phyloP scores from a whole-genome alignment of 2,113 vertebrate genomes.

The Anser brachyrhynchus region DNA sequence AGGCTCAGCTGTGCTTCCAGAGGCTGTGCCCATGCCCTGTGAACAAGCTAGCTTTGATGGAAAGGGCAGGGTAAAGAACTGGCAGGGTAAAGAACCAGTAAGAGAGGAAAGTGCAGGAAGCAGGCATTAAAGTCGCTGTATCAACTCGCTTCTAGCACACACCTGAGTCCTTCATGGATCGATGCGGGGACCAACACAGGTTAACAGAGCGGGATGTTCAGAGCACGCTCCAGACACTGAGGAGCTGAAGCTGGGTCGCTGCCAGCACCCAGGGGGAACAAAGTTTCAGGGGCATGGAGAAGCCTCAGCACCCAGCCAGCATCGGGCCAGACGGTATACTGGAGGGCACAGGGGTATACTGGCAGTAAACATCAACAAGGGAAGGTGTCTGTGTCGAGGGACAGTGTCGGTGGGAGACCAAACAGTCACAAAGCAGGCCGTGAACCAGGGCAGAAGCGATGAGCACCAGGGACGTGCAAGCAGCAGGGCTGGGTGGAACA shows the following conservation, averaged over 20 bases:
- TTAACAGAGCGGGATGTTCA: background rate
- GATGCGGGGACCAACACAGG: background rate
- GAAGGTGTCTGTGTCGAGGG: background rate
- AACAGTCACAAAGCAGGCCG: too few species aligned
- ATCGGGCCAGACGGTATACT: rapidly evolving
- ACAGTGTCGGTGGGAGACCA: rapidly evolving
- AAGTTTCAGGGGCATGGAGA: background rate
- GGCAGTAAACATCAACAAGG: rapidly evolving
- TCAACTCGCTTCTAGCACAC: background rate
- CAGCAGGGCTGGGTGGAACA: background rate
- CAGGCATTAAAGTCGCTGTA: too few species aligned
- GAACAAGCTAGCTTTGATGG: background rate
- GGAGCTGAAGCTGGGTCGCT: background rate
- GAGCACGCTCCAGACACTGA: background rate
- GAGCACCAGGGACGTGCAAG: background rate
- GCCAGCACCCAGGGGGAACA: background rate
- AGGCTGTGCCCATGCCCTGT: background rate
- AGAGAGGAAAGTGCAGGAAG: background rate
- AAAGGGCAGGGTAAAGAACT: background rate
- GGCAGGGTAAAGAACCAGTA: rapidly evolving
- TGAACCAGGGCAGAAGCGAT: rapidly evolving
- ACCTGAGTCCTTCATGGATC: background rate
- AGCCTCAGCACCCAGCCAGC: background rate
- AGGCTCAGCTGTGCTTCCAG: background rate
- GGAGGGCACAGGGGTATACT: rapidly evolving